These are phyloP conservation scores for Platycnemis pennipes DNA, from an alignment of 2,888 invertebrate genomes.

Conservation along the genomic window DNA sequence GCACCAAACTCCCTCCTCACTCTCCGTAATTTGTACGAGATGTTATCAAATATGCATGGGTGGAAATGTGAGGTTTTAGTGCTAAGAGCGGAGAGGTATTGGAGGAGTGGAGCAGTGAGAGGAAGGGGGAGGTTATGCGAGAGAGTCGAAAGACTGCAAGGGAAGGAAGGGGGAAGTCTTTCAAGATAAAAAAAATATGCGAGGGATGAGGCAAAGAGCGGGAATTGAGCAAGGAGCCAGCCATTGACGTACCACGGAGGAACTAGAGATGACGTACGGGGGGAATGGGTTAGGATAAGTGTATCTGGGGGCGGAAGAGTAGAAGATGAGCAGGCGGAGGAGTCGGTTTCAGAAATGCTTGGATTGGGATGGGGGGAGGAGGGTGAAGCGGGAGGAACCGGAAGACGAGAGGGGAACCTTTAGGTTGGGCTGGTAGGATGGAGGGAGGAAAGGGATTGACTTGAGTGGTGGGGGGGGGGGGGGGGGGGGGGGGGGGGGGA, in stretches of 20 bases:
- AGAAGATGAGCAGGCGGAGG: neutral
- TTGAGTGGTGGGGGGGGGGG: neutral
- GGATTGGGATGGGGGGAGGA: neutral
- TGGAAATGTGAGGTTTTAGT: constrained; percentile 33
- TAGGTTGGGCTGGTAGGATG: constrained; percentile 9
- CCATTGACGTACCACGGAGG: neutral
- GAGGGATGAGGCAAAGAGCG: neutral
- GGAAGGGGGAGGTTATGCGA: neutral
- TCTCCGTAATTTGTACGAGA: constrained; percentile 27
- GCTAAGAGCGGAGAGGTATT: neutral
- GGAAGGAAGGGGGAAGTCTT: no score
- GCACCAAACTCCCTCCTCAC: neutral
- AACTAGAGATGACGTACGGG: neutral
- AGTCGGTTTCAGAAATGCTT: neutral
- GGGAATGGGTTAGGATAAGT: neutral
- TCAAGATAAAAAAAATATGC: no score
- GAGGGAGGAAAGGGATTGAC: no score
- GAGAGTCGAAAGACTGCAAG: neutral
- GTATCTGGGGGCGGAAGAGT: neutral
- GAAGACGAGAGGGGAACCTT: constrained; percentile 43
- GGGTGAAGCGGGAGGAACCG: neutral
- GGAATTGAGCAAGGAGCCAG: neutral
- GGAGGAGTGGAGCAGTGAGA: neutral
- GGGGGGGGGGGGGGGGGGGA: constrained; percentile 1
- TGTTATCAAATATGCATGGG: constrained; percentile 62